Evolutionary conservation across 1,140 invertebrate species (phyloP), one percentile per base, ranked within the genome.

Genomic region (Heliothis subflexa): DNA sequence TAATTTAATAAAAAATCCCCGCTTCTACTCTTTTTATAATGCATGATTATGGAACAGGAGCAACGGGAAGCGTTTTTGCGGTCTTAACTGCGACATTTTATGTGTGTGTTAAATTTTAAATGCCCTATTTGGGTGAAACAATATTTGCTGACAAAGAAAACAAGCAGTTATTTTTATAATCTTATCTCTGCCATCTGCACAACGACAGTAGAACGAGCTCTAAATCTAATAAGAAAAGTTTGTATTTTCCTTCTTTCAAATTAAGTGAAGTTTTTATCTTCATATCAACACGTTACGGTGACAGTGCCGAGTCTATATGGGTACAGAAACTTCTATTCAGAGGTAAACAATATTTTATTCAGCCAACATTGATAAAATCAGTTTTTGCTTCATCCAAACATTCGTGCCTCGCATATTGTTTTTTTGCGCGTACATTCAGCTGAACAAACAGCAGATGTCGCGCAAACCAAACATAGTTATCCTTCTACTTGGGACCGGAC

Each of bases 391-490:
- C 78, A 78, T 78, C 62, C 74, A 79, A 71, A 79, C 57, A 66
- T 66, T 57, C 73, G 40, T 74, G 64, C 18, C 64, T 33, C 47
- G 25, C 66, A 78, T 81, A 83, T 83, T 87, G 81, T 85, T 85
- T 86, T 83, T 82, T 70, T 73, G 64, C 50, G 40, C 49, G 73
- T 18, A 57, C 72, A 68, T 81, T 73, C 80, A 83, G 84, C 85
- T 85, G 85, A 79, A 79, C 81, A 88, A 86, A 88, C 81, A 86
- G 52, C 80, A 81, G 84, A 83, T 83, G 82, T 82, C 81, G 74
- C 80, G 55, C 79, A 85, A 82, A 82, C 78, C 84, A 85, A 88
- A 89, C 85, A 88, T 86, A 83, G 84, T 88, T 87, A 87, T 81
- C 78, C 79, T 81, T 59, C 49, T 74, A 68, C 64, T 78, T 70